Evolutionary conservation across 2,888 invertebrate species (phyloP), one percentile per base, ranked within the genome.

Genomic region (Philonicus albiceps): DNA sequence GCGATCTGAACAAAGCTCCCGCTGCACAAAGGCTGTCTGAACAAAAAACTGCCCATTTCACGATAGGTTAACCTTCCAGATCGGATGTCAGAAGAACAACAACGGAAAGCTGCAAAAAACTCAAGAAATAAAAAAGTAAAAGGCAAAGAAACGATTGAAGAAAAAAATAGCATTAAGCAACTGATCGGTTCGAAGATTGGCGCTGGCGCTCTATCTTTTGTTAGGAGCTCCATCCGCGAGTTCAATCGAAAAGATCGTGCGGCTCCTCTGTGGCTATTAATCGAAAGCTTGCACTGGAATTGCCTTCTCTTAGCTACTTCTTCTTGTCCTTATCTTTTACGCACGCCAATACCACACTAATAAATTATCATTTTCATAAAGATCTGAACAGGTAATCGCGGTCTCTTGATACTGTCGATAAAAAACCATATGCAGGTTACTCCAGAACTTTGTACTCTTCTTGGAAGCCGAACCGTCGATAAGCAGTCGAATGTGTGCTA

Each of bases 61-160:
- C 81, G 81, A 81, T 81, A 81, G 55, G 34, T 81, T 81, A 81
- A 81, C 55, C 81, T 81, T 55, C 55, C 64, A 55, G 81, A 55
- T 81, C 55, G 64, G 81, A 81, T 81, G 81, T 81, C 81, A 81
- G 55, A 34, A 19, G 37, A 81, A 64, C 64, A 81, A 81, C 55
- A 81, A 81, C 81, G 53, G 80, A 37, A 49, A 74, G 74, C 74
- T 37, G 74, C 74, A 80, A 27, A n/a, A 80, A 31, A 40, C 49
- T 78, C 49, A 30, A 27, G 34, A 78, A 55, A 81, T 30, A 31
- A 34, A n/a, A 74, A 74, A 31, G 19, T n/a, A 53, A 40, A 53
- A 55, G n/a, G 19, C 40, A 55, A 81, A 55, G 30, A 81, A 64
- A 64, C 74, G 74, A 81, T 19, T n/a, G n/a, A 75, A 34, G 34